A percentile compares a stretch with the other conserved stretches of the same genome.
These are phyloP conservation scores for Champsocephalus esox DNA, from an alignment of 2,797 vertebrate species.

Conservation along the genomic window DNA sequence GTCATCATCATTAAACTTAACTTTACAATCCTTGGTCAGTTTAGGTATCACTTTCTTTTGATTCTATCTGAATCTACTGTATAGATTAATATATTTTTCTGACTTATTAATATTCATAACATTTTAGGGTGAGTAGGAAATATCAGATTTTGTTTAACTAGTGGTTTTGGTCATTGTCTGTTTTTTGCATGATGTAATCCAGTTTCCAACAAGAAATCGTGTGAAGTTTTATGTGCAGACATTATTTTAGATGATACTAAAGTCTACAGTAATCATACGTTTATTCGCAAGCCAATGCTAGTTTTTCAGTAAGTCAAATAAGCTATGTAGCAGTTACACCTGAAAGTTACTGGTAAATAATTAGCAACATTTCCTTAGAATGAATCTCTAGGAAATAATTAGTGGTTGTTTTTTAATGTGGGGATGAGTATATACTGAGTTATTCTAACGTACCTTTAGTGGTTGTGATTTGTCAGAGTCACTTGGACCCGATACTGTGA, in stretches of 20 bases:
- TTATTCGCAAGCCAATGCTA: not conserved
- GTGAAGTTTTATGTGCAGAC: not conserved
- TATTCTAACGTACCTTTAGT: no score
- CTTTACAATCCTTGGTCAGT: not conserved
- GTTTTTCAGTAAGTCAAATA: not conserved
- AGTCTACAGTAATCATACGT: not conserved
- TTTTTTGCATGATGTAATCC: not conserved
- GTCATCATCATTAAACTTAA: no score
- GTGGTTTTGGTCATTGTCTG: not conserved
- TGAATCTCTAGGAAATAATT: no score
- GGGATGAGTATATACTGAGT: no score
- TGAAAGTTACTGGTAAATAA: not conserved
- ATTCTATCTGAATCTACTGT: accelerated
- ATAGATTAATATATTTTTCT: not conserved
- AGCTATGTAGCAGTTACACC: not conserved
- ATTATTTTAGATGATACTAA: not conserved
- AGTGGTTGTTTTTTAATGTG: no score
- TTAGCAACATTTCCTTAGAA: no score
- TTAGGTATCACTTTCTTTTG: not conserved
- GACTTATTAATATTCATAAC: not conserved
- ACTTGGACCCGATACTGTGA: conserved; percentile 14
- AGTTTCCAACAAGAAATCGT: not conserved
- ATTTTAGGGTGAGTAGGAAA: not conserved
- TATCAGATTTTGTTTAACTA: not conserved
- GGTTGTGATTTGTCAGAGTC: conserved; percentile 26